Conservation (phyloP, 2,888 invertebrate genomes). For the Lasioglossum leucozonium region DNA sequence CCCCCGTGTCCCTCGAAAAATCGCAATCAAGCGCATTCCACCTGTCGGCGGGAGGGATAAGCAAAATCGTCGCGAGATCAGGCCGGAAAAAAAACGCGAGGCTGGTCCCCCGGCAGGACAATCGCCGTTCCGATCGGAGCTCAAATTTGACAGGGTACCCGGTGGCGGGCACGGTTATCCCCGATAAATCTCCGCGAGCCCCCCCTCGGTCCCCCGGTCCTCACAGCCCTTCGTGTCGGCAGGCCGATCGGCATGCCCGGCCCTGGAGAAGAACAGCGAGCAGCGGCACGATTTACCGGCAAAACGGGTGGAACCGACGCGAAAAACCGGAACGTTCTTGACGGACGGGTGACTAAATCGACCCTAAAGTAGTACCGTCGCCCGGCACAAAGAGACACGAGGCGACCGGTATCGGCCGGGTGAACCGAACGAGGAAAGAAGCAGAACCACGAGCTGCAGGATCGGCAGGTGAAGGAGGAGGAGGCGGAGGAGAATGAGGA, state of each 20-base stretch:
- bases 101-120: conserved; percentile 30
- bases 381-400: conserved; percentile 56
- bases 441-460: neutral
- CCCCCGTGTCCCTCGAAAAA: conserved; percentile 8
- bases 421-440: conserved; percentile 49
- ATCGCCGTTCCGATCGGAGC: conserved; percentile 33
- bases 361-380: conserved; percentile 80
- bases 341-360: conserved; percentile 80
- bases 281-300: conserved; percentile 56
- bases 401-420: conserved; percentile 35
- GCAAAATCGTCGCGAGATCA: neutral
- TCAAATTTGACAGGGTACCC: conserved; percentile 48
- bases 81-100: neutral
- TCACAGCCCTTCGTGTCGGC: conserved; percentile 19
- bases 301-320: conserved; percentile 56
- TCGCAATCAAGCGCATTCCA: conserved; percentile 11
- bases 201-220: neutral
- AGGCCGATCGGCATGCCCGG: conserved; percentile 54
- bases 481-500: conserved; percentile 17
- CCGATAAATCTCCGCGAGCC: conserved; percentile 47
- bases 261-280: conserved; percentile 43
- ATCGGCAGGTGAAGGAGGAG: neutral
- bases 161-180: conserved; percentile 24
- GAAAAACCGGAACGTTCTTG: conserved; percentile 74
- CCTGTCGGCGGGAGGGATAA: neutral